A percentile compares a stretch with the other conserved stretches of the same genome.
phyloP scores from a whole-genome alignment of 2,113 vertebrate species.

The Cheirogaleus medius region DNA sequence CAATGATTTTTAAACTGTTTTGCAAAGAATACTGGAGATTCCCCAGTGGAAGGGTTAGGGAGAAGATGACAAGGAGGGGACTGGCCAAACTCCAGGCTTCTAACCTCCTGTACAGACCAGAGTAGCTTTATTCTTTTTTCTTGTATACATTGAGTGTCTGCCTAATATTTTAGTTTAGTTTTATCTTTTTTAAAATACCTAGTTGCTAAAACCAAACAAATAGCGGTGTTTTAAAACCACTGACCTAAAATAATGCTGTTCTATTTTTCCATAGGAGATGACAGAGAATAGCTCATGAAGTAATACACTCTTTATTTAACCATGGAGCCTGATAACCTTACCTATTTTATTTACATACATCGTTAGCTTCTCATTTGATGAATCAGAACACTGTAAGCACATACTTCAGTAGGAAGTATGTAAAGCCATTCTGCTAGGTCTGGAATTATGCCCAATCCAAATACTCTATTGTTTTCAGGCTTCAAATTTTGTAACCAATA shows the following conservation, averaged over 20 bases:
- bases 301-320: not conserved
- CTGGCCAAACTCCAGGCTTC: not conserved
- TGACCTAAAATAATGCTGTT: not conserved
- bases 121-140: not conserved
- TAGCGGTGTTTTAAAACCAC: not conserved
- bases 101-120: not conserved
- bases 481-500: not conserved
- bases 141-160: not conserved
- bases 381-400: not conserved
- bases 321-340: not conserved
- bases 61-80: not conserved
- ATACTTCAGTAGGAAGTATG: not conserved
- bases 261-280: not conserved
- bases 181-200: not conserved
- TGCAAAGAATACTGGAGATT: not conserved
- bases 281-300: not conserved
- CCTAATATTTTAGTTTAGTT: not conserved
- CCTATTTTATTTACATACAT: not conserved
- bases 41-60: not conserved
- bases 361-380: not conserved
- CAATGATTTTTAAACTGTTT: not conserved
- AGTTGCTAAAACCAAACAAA: not conserved
- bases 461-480: not conserved
- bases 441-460: not conserved
- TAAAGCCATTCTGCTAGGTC: not conserved